Conservation (phyloP, 2,888 invertebrate species). For the Ennomos erosarius region DNA sequence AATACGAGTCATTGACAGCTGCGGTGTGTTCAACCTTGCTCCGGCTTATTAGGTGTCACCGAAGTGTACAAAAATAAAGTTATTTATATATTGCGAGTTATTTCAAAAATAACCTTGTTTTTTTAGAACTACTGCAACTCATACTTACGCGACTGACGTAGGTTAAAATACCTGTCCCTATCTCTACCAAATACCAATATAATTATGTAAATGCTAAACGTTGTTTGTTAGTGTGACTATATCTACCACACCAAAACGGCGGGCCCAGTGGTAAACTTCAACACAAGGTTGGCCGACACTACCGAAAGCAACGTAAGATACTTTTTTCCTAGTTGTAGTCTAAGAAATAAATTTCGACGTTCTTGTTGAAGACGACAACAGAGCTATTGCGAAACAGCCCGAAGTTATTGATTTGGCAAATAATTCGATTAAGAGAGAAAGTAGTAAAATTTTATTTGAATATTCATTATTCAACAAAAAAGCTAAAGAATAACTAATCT, state of each 20-base stretch:
- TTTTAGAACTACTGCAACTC: slow-evolving; percentile 5
- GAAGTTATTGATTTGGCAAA: slow-evolving; percentile 13
- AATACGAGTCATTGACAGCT: slow-evolving; percentile 64
- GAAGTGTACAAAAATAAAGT: slow-evolving; percentile 25
- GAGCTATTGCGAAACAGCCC: slow-evolving; percentile 5
- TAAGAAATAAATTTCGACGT: slow-evolving; percentile 4
- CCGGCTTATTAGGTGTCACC: slow-evolving; percentile 34
- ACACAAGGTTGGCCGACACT: no score
- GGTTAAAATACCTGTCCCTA: background rate
- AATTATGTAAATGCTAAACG: no score
- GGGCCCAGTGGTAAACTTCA: no score
- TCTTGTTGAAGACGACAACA: slow-evolving; percentile 5
- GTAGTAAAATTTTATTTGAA: slow-evolving; percentile 38
- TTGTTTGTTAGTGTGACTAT: no score
- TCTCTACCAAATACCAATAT: no score
- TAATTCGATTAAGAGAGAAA: slow-evolving; percentile 32
- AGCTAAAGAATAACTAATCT: slow-evolving; percentile 32
- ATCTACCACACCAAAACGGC: no score
- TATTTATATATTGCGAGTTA: slow-evolving; percentile 9
- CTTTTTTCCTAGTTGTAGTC: no score
- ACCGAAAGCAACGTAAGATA: no score
- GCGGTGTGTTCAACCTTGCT: slow-evolving; percentile 55
- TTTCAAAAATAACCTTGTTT: background rate
- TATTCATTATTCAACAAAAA: slow-evolving; percentile 40
- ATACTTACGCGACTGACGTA: slow-evolving; percentile 4